Base-by-base conservation (phyloP, 2,113 vertebrate genomes). In the Gavialis gangeticus region DNA sequence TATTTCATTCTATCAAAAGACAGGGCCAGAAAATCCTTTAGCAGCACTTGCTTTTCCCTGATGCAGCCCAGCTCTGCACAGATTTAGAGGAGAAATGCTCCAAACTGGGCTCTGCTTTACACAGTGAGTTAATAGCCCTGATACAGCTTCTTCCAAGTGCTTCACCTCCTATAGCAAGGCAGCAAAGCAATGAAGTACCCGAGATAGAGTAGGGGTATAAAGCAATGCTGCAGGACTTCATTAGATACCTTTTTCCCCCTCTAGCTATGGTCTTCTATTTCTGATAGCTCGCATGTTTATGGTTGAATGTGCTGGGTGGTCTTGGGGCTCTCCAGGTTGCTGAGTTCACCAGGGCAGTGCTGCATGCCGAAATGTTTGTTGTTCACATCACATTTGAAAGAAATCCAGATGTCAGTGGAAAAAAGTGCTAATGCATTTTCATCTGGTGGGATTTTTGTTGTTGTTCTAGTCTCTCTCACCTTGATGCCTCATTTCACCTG, bases 401-500 rank as follows among this genome's bases (percentile, higher is more conserved):
- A 86, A 87, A 64, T 10, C 90, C 81, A 91, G 75, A 34, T 55
- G 76, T 64, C 15, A 27, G 79, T 19, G 86, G 54, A 82, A 59
- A 92, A 76, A 46, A 80, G 28, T 10, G 62, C 22, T 92, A 34
- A 79, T 73, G 55, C 2, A 2, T 93, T 62, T 96, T 92, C 89
- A 79, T 58, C 27, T 69, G 59, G 25, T 75, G 57, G 73, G 73
- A n/a, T 30, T 80, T 93, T n/a, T 12, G 85, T 69, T 75, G 37
- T 5, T 79, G 59, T 75, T 83, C 91, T 90, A 28, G 83, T 84
- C 76, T 86, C 60, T 96, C 88, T 93, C 88, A 92, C 85, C 85
- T 94, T 91, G 85, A 84, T 93, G 87, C 92, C 55, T 96, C 90
- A 88, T 92, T 94, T 95, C 87, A 93, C 59, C 87, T 89, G 57